Base-by-base conservation (phyloP, 2,888 invertebrate genomes). In the Aphidoletes aphidimyza region DNA sequence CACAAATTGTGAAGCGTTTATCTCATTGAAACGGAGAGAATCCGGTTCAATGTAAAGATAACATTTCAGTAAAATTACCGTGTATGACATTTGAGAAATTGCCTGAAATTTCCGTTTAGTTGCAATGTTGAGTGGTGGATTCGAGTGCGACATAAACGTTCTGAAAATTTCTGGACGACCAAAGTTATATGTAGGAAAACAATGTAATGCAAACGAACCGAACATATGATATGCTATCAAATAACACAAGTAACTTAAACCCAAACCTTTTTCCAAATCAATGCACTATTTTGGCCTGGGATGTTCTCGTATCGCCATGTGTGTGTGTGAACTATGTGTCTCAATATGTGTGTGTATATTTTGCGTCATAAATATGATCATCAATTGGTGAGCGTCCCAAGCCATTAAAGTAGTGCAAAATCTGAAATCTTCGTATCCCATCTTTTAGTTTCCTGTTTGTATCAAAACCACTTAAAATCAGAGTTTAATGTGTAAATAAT, bases 391-490 rank as follows among this genome's bases (percentile, higher is more conserved):
- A 5, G 2, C 0, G 30, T 26, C 14, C 30, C 30, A 14, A 69
- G 30, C 69, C 69, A 34, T 69, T 30, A 69, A 69, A n/a, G 69
- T 54, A 11, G 54, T 1, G 14, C 30, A 69, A 14, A 69, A 30
- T 69, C 14, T 14, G 14, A 54, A 69, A 69, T 69, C 34, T 69
- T n/a, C 34, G 30, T 69, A 30, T 17, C 69, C 69, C 69, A 69
- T 69, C 69, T 69, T 69, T 54, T n/a, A 22, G n/a, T 54, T 54
- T 22, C 69, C 14, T 6, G 69, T 69, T 69, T 69, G 69, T 69
- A 69, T 69, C 30, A 69, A 34, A 69, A 69, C 34, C 69, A 69
- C 69, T 69, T 69, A 69, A 26, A 69, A 69, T 69, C 69, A 26
- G 30, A 69, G 69, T 69, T 30, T 69, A 69, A 69, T 69, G 69